Evolutionary conservation across 37 sponge, comb jelly and placozoan species (phyloP), one percentile per base, ranked within the genome.

Genomic region (Lycopodina hypogea): DNA sequence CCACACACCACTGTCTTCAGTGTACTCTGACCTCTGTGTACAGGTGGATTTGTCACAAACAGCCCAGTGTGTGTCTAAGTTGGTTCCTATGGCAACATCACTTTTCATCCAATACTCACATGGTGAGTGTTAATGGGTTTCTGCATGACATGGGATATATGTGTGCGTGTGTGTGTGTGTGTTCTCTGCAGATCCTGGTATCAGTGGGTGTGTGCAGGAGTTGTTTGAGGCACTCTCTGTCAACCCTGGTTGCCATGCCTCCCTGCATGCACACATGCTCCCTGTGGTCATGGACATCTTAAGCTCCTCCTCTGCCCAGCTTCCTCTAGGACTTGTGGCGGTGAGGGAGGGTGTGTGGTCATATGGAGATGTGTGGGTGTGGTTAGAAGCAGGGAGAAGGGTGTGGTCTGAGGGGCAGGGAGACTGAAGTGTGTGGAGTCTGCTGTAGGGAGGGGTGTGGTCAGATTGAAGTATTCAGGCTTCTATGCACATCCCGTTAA

Each of bases 31-130:
- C 66, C 9, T 65, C 2, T 32, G 9, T 45, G 48, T 9, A 9
- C 37, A 85, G 85, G 42, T 80, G 41, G 87, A 86, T 23, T 18
- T n/a, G 19, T 6, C 3, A 32, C 60, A 80, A 36, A 80, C 81
- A 1, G 76, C 76, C 0, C 60, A 60, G 42, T 74, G 71, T 53
- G 55, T 58, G 33, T 37, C 42, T 24, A 39, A 42, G 8, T 1
- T 86, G 21, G 57, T 74, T 0, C 81, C 80, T 19, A 18, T 80
- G 19, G 68, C 81, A 3, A 73, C 80, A 59, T 34, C 76, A 14
- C 69, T 86, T 18, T 80, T 86, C 50, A 58, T 80, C 7, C 80
- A 86, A 30, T 80, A 80, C 51, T 80, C 87, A 24, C 87, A 80
- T 80, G 87, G 87, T 86, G 18, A 40, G 72, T 19, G 2, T n/a